Percentiles rank a stretch among this genome's conserved stretches.
Conservation (phyloP, 2,888 invertebrate species). For the Cryptus armator region DNA sequence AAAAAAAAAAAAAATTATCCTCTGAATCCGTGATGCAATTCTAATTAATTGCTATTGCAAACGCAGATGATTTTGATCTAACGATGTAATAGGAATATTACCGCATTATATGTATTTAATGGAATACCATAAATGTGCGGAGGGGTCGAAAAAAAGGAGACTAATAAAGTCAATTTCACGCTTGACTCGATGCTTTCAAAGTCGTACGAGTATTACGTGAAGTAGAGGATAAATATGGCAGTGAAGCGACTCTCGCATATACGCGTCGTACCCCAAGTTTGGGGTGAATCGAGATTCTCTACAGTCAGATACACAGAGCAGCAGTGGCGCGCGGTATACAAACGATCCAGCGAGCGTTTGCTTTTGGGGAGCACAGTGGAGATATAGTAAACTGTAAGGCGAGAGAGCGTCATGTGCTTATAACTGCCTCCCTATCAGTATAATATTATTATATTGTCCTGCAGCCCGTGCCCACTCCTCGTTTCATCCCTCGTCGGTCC, state of each 20-base stretch:
- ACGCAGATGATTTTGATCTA: conserved; percentile 68
- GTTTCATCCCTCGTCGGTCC: conserved; percentile 26
- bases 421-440: conserved; percentile 82
- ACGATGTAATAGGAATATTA: conserved; percentile 45
- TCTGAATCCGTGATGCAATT: conserved; percentile 14
- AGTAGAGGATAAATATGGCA: conserved; percentile 63
- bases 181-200: conserved; percentile 78
- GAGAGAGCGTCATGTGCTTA: conserved; percentile 83
- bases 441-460: conserved; percentile 81
- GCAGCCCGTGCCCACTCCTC: conserved; percentile 66
- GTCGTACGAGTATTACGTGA: conserved; percentile 70
- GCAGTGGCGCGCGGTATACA: conserved; percentile 51
- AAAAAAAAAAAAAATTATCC: neutral
- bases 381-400: conserved; percentile 75
- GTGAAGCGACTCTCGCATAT: conserved; percentile 60
- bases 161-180: conserved; percentile 84
- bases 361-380: conserved; percentile 34
- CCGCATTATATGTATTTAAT: conserved; percentile 54
- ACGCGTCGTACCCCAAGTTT: conserved; percentile 64
- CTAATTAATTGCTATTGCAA: conserved; percentile 6
- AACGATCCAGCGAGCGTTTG: conserved; percentile 54
- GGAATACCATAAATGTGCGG: conserved; percentile 37
- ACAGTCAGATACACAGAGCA: conserved; percentile 56
- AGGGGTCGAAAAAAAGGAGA: conserved; percentile 62
- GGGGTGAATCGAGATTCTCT: conserved; percentile 56